Conservation (phyloP, 2,113 vertebrate species). For the Piaya cayana region DNA sequence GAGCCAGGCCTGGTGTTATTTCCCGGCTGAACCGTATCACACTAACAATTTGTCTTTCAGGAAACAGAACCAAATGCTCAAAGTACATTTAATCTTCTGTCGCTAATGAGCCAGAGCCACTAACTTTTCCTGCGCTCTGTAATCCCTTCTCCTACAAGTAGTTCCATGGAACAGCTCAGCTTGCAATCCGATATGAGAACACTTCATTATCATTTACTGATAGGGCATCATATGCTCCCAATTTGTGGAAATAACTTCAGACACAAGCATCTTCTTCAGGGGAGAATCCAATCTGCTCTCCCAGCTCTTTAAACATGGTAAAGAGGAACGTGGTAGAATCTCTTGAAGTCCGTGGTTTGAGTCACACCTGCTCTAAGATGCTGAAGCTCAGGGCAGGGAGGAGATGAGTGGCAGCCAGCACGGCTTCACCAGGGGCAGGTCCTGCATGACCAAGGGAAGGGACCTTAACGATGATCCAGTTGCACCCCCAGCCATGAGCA, state of each 20-base stretch:
- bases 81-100: background rate
- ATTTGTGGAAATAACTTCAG: background rate
- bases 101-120: background rate
- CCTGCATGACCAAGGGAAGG: too few relatives aligned
- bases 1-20: background rate
- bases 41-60: background rate
- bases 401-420: too few relatives aligned
- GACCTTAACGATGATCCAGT: too few relatives aligned
- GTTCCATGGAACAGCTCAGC: background rate
- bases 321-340: background rate
- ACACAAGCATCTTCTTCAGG: background rate
- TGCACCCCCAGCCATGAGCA: too few relatives aligned
- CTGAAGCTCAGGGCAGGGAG: too few relatives aligned
- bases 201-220: background rate
- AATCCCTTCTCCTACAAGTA: background rate
- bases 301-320: background rate
- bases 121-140: background rate
- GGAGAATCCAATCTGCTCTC: background rate
- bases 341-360: accelerated
- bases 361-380: background rate
- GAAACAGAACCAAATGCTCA: background rate
- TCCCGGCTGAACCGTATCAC: background rate
- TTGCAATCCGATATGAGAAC: background rate
- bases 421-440: too few relatives aligned
- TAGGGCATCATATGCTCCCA: background rate